phyloP scores from a whole-genome alignment of 2,888 invertebrate species.

The Standfussiana lucernea region DNA sequence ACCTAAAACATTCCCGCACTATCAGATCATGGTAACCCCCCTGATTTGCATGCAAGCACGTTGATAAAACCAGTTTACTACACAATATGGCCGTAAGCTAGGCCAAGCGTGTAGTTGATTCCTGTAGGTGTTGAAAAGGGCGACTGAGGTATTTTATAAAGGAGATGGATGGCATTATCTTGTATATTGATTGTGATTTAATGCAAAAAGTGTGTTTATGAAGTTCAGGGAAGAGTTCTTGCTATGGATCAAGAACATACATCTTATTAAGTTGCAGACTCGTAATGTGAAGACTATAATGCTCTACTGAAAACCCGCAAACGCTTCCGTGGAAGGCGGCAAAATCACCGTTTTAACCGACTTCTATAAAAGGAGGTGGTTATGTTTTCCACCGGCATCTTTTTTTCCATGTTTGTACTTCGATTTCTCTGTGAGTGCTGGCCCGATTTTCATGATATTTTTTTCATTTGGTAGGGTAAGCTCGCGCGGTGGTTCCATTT shows the following conservation, averaged over 20 bases:
- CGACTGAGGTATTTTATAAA: not conserved
- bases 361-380: not conserved
- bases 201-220: not conserved
- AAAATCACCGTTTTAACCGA: not conserved
- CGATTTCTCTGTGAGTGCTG: not conserved
- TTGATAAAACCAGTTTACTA: slow-evolving; percentile 40
- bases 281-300: not conserved
- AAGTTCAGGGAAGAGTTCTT: not conserved
- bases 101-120: slow-evolving; percentile 6
- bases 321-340: not conserved
- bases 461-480: not conserved
- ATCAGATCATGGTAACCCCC: too few species aligned
- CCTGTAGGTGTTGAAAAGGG: slow-evolving; percentile 31
- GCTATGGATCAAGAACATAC: not conserved
- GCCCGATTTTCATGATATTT: not conserved
- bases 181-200: not conserved
- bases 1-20: too few species aligned
- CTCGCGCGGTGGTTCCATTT: not conserved
- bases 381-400: not conserved
- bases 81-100: slow-evolving; percentile 6
- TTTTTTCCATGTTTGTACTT: not conserved
- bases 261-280: not conserved
- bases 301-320: not conserved
- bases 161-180: slow-evolving; percentile 18
- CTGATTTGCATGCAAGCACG: slow-evolving; percentile 58